phyloP scores from a whole-genome alignment of 2,888 invertebrate genomes.

The Odontothrips loti region DNA sequence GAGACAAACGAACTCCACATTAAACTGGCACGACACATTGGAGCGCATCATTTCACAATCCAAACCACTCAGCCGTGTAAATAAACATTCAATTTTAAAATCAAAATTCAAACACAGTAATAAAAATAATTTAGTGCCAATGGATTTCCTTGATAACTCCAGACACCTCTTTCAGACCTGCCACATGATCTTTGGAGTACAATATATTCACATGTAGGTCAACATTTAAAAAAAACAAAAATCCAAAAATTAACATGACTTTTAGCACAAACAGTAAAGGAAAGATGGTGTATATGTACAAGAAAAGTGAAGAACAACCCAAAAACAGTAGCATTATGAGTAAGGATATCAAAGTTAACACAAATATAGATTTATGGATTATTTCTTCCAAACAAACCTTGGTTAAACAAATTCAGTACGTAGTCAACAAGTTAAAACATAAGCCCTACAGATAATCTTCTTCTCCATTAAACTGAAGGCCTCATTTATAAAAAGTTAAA shows the following conservation, averaged over 20 bases:
- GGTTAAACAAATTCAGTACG: background rate
- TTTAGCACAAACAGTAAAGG: background rate
- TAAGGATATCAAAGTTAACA: background rate
- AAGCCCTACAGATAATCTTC: background rate
- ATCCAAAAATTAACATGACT: background rate
- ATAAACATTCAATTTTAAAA: background rate
- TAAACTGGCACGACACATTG: no score
- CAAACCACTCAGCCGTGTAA: no score
- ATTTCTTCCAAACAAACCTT: background rate
- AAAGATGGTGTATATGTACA: background rate
- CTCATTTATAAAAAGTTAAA: background rate
- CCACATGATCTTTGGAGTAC: background rate
- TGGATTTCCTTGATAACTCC: background rate
- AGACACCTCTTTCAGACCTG: background rate
- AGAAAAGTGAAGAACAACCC: background rate
- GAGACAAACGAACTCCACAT: no score
- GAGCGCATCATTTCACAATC: no score
- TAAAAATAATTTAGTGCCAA: background rate
- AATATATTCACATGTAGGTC: conserved; percentile 1
- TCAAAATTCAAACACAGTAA: background rate
- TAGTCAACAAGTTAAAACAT: background rate
- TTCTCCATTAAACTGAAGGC: background rate
- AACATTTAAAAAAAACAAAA: background rate
- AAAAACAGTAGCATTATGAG: background rate
- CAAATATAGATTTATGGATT: background rate